Evolutionary conservation across 2,113 vertebrate genomes (phyloP).

Genomic region (Microtus montanus): DNA sequence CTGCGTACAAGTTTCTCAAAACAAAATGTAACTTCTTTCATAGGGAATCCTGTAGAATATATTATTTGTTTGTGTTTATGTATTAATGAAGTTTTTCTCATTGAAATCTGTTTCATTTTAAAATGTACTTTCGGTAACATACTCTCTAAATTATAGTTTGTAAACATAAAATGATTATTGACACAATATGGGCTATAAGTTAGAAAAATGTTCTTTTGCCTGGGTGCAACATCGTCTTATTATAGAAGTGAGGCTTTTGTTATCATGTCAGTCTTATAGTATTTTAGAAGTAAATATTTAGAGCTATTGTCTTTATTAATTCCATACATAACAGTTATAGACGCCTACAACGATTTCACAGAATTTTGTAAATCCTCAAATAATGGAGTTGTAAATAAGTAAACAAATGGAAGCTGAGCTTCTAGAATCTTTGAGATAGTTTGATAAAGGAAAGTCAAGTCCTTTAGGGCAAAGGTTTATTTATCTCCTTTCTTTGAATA

Average conservation of each 20-base stretch:
- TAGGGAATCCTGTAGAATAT: conserved; percentile 48
- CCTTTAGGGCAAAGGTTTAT: conserved; percentile 41
- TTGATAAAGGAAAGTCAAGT: not conserved
- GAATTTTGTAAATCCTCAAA: conserved; percentile 45
- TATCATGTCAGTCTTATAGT: not conserved
- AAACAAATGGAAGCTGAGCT: not conserved
- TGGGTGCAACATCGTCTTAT: not conserved
- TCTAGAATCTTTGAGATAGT: conserved; percentile 21
- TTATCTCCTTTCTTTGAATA: conserved; percentile 47
- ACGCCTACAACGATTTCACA: conserved; percentile 25
- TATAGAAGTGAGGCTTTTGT: conserved; percentile 17
- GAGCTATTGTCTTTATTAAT: conserved; percentile 20
- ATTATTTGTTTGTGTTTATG: conserved; percentile 68
- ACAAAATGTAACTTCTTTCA: conserved; percentile 27
- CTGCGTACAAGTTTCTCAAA: conserved; percentile 9
- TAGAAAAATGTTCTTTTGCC: conserved; percentile 34
- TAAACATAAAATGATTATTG: conserved; percentile 47
- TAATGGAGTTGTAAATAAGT: not conserved
- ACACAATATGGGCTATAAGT: not conserved
- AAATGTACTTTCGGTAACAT: conserved; percentile 29
- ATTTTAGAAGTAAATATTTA: conserved; percentile 17
- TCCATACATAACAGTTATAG: not conserved
- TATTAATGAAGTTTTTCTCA: conserved; percentile 54
- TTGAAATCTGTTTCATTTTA: conserved; percentile 64
- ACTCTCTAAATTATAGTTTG: conserved; percentile 36